phyloP scores from a whole-genome alignment of 2,888 invertebrate species.

The Apotomis betuletana region DNA sequence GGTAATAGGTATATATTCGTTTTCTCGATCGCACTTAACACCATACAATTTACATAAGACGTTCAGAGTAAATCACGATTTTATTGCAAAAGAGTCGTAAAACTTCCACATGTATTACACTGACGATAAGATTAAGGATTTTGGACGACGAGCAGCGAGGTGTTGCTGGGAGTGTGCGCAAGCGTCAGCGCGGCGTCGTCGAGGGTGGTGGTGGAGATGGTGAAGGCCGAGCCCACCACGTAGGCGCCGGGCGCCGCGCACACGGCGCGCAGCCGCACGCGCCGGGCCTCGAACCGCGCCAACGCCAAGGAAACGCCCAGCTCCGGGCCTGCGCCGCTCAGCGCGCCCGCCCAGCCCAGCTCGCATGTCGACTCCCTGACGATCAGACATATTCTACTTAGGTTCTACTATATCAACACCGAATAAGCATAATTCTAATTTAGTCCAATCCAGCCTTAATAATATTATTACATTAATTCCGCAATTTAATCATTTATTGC shows the following conservation, averaged over 20 bases:
- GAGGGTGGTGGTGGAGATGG: conserved; percentile 57
- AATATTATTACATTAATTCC: too few species aligned
- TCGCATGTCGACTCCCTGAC: conserved; percentile 65
- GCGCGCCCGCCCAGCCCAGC: conserved; percentile 76
- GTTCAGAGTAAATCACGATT: conserved; percentile 22
- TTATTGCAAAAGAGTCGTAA: conserved; percentile 32
- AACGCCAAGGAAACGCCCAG: conserved; percentile 69
- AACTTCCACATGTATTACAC: conserved; percentile 24
- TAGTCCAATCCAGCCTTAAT: too few species aligned
- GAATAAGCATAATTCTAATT: too few species aligned
- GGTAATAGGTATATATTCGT: conserved; percentile 6
- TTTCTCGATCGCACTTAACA: conserved; percentile 13
- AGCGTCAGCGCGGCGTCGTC: conserved; percentile 51
- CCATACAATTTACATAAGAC: conserved; percentile 27
- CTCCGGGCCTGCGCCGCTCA: conserved; percentile 67
- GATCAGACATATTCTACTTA: conserved; percentile 22
- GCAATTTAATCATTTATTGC: too few species aligned
- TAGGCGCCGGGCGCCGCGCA: conserved; percentile 86
- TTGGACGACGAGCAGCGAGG: conserved; percentile 70
- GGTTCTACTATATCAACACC: too few species aligned
- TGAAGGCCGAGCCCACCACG: conserved; percentile 85
- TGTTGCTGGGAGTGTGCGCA: conserved; percentile 60
- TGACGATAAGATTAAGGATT: conserved; percentile 48
- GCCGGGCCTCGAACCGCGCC: conserved; percentile 78
- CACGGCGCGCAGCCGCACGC: conserved; percentile 84